These are phyloP conservation scores for Motacilla alba DNA, from an alignment of 2,113 vertebrate species.

Conservation along the genomic window DNA sequence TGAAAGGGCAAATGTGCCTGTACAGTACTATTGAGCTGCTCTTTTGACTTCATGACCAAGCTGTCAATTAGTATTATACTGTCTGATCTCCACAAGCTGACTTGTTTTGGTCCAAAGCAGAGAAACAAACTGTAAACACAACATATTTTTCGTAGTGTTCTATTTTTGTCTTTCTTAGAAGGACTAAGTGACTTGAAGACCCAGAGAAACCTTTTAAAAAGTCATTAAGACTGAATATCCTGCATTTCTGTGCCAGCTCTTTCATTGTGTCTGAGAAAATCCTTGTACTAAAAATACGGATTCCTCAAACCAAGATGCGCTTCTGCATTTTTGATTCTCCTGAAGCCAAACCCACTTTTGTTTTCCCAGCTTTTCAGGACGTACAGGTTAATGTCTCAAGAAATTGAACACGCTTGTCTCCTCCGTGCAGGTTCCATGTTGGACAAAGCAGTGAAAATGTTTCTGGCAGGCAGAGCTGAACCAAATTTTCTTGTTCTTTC, in stretches of 20 bases:
- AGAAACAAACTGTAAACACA: neutral
- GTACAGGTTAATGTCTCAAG: neutral
- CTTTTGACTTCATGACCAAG: neutral
- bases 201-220: neutral
- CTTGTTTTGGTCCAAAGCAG: neutral
- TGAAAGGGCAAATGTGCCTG: neutral
- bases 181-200: neutral
- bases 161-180: constrained; percentile 10
- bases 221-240: neutral
- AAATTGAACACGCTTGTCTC: neutral
- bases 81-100: neutral
- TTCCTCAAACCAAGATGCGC: neutral
- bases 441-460: neutral
- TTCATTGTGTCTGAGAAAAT: neutral
- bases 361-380: neutral
- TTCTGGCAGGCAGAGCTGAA: neutral
- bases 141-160: neutral
- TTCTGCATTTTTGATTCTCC: neutral
- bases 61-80: neutral
- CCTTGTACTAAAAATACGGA: neutral
- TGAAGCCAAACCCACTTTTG: neutral
- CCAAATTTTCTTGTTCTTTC: neutral
- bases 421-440: neutral
- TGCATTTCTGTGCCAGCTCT: neutral
- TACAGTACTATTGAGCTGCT: neutral